Percentiles rank a stretch among this genome's conserved stretches.
Conservation (phyloP, 2,113 vertebrate genomes). For the Struthidea cinerea region DNA sequence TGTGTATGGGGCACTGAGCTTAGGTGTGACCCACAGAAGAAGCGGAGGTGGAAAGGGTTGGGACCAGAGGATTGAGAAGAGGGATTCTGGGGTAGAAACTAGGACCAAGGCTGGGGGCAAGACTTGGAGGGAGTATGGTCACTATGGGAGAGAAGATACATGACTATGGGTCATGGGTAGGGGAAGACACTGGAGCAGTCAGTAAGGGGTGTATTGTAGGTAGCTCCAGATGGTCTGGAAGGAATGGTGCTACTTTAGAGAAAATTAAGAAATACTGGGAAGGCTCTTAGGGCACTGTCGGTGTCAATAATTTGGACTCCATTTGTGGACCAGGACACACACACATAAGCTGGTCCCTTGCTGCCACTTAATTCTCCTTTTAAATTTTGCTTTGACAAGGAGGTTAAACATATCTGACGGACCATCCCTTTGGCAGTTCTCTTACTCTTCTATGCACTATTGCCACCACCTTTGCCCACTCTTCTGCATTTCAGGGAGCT, state of each 20-base stretch:
- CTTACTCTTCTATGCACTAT: neutral
- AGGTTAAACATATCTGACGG: neutral
- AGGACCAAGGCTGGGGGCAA: neutral
- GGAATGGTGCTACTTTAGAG: neutral
- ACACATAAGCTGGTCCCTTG: neutral
- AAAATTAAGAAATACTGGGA: neutral
- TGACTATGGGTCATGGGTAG: neutral
- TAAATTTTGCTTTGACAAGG: neutral
- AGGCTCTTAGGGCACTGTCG: accelerated
- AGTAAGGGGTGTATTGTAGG: neutral
- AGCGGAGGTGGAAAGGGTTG: neutral
- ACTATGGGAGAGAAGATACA: neutral
- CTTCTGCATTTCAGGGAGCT: neutral
- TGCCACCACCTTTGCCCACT: neutral
- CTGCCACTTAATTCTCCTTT: neutral
- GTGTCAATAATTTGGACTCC: neutral
- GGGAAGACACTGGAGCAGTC: accelerated
- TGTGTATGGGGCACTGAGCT: neutral
- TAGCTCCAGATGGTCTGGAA: neutral
- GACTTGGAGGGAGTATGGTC: neutral
- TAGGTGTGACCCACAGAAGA: neutral
- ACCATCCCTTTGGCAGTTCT: neutral
- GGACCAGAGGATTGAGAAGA: neutral
- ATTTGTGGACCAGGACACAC: neutral
- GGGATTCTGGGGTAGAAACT: neutral